Evolutionary conservation across 2,797 vertebrate species (phyloP).

Genomic region (Adelosebastes latens): DNA sequence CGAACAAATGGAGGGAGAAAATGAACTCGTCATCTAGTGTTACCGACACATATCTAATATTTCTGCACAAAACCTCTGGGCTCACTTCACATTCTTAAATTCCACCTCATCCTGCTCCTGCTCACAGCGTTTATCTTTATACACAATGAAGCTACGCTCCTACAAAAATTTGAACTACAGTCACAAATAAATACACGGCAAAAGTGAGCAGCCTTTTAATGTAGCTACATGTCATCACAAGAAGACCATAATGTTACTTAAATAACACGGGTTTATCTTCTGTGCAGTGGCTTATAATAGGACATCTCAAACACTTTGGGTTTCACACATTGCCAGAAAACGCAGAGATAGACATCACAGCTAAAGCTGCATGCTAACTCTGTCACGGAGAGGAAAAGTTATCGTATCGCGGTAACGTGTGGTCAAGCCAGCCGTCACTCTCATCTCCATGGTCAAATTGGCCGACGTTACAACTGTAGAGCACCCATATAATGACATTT

Average conservation of each 20-base stretch:
- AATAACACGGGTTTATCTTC: too few relatives aligned
- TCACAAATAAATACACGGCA: not conserved
- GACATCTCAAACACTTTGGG: not conserved
- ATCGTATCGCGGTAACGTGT: too few relatives aligned
- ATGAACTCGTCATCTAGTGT: slow-evolving; percentile 24
- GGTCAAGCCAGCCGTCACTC: too few relatives aligned
- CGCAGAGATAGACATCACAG: too few relatives aligned
- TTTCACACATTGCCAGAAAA: too few relatives aligned
- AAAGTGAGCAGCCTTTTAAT: not conserved
- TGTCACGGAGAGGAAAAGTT: too few relatives aligned
- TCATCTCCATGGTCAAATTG: too few relatives aligned
- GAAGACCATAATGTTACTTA: too few relatives aligned
- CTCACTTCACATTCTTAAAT: slow-evolving; percentile 23
- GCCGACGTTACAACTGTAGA: too few relatives aligned
- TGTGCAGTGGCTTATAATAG: not conserved
- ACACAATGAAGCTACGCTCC: not conserved
- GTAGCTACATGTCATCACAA: too few relatives aligned
- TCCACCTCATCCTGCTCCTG: slow-evolving; percentile 6
- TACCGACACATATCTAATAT: slow-evolving; percentile 22
- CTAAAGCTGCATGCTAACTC: too few relatives aligned
- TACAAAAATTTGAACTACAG: not conserved
- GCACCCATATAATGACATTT: too few relatives aligned
- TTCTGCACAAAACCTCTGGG: slow-evolving; percentile 13
- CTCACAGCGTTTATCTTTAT: slow-evolving; percentile 6
- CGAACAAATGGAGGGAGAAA: slow-evolving; percentile 5